Conservation (phyloP, 2,888 invertebrate genomes). For the Mimachlamys varia region DNA sequence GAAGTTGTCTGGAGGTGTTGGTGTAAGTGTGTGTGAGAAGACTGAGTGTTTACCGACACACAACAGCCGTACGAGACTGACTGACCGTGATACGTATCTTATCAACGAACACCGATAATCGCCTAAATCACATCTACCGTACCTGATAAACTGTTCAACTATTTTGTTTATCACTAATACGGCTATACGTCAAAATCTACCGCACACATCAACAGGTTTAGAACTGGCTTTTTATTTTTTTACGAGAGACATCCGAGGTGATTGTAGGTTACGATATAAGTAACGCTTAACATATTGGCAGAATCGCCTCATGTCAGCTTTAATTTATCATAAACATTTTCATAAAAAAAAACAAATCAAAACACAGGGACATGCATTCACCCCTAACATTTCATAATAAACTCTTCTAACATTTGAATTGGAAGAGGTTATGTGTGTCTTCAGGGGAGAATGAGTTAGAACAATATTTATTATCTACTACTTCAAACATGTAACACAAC, state of each 20-base stretch:
- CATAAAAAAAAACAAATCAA: neutral
- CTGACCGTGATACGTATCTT: neutral
- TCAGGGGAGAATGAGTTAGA: no score
- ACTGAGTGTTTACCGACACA: neutral
- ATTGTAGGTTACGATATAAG: neutral
- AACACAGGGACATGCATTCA: no score
- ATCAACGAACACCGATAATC: neutral
- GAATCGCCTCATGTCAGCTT: neutral
- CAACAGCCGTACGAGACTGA: neutral
- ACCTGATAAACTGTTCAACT: slow-evolving; percentile 11
- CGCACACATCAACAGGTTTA: slow-evolving; percentile 9
- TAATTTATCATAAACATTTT: neutral
- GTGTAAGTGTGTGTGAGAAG: neutral
- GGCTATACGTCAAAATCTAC: neutral
- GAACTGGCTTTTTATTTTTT: neutral
- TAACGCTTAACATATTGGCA: neutral
- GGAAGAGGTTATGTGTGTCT: no score
- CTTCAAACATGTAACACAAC: no score
- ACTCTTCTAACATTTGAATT: no score
- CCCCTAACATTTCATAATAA: no score
- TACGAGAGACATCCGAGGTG: neutral
- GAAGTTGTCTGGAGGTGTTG: neutral
- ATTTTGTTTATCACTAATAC: neutral
- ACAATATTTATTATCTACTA: no score
- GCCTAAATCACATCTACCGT: neutral